phyloP scores from a whole-genome alignment of 1,140 invertebrate genomes.

The Drosophila chauvacae region DNA sequence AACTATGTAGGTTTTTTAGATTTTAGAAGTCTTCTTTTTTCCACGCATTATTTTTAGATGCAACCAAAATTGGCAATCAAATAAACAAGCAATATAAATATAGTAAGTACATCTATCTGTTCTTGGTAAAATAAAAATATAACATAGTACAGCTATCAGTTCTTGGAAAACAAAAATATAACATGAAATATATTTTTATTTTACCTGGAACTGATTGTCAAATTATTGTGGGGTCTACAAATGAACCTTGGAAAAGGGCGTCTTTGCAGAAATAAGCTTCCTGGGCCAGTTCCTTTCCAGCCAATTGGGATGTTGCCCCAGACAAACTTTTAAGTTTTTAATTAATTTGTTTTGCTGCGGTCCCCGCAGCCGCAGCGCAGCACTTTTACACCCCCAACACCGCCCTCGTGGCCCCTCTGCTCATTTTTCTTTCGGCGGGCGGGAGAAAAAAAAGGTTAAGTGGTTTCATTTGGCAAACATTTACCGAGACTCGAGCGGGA shows the following conservation, averaged over 20 bases:
- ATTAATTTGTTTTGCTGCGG: conserved; percentile 78
- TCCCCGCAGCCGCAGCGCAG: conserved; percentile 29
- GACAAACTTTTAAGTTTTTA: conserved; percentile 78
- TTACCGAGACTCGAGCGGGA: conserved; percentile 55
- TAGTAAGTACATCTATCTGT: too few species aligned
- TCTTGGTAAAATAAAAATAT: too few species aligned
- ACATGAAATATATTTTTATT: neutral
- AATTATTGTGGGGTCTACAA: neutral
- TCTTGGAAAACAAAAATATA: too few species aligned
- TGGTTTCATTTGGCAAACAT: conserved; percentile 81
- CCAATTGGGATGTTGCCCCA: conserved; percentile 33
- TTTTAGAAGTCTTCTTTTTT: neutral
- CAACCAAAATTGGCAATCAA: neutral
- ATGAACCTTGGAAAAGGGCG: conserved; percentile 16
- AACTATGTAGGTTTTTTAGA: neutral
- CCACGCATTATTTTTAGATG: too few species aligned
- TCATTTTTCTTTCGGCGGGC: conserved; percentile 51
- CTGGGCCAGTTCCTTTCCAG: conserved; percentile 4
- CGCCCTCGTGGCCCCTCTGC: conserved; percentile 16
- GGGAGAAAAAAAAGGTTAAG: conserved; percentile 74
- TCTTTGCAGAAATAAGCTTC: conserved; percentile 15
- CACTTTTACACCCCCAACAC: conserved; percentile 7
- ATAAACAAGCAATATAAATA: too few species aligned
- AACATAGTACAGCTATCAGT: too few species aligned
- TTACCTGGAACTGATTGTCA: conserved; percentile 22